Conservation (phyloP, 2,113 vertebrate genomes). For the Thunnus maccoyii region DNA sequence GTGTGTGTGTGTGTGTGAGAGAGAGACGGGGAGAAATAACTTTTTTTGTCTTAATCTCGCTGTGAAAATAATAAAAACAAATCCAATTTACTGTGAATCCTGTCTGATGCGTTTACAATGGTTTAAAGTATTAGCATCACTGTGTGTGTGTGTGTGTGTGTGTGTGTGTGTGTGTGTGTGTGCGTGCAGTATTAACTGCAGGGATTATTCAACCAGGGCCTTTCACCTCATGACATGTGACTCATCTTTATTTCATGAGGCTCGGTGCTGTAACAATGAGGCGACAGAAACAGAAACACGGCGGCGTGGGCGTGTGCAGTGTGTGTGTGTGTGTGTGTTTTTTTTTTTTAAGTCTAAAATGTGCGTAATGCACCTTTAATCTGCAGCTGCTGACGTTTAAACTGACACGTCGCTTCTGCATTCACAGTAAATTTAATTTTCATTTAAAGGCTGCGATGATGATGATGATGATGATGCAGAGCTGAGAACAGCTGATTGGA, state of each 20-base stretch:
- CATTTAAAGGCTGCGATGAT: too few species aligned
- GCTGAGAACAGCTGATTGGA: too few species aligned
- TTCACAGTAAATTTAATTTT: too few species aligned
- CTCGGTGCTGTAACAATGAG: neutral
- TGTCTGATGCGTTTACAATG: conserved; percentile 35
- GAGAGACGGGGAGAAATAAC: neutral
- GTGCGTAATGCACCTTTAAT: neutral
- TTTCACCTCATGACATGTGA: conserved; percentile 43
- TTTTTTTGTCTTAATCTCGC: conserved; percentile 30
- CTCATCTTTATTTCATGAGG: conserved; percentile 16
- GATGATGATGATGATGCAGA: too few species aligned
- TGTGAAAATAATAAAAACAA: conserved; percentile 54
- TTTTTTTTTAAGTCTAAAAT: too few species aligned
- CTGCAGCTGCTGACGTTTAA: too few species aligned
- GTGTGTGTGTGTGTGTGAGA: too few species aligned
- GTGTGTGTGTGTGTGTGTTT: too few species aligned
- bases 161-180: neutral
- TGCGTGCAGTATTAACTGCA: neutral
- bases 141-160: neutral
- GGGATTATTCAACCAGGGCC: conserved; percentile 42
- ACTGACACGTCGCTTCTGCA: too few species aligned
- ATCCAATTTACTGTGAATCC: conserved; percentile 48
- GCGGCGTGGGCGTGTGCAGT: too few species aligned
- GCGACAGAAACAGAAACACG: neutral
- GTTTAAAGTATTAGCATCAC: conserved; percentile 55